A percentile compares a stretch with the other conserved stretches of the same genome.
Conservation (phyloP, 2,797 vertebrate species). For the Falco cherrug region DNA sequence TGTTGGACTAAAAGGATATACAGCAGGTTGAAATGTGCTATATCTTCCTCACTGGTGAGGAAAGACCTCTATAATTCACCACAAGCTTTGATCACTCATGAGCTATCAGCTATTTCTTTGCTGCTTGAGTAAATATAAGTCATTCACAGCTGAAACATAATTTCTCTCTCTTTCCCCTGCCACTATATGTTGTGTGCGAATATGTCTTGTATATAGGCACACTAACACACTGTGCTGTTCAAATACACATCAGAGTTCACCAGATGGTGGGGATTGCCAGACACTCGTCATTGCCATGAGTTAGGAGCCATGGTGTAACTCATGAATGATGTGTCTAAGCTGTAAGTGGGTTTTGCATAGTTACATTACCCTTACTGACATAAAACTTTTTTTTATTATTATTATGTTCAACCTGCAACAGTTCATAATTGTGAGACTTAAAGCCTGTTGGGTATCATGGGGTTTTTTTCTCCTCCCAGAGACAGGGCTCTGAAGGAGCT, state of each 20-base stretch:
- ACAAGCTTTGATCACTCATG: slow-evolving; percentile 30
- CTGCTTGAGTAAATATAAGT: slow-evolving; percentile 60
- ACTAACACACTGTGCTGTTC: slow-evolving; percentile 43
- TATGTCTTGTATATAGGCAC: slow-evolving; percentile 41
- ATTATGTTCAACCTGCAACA: not conserved
- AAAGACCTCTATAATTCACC: slow-evolving; percentile 58
- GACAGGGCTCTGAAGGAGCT: slow-evolving; percentile 4
- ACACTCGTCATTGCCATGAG: slow-evolving; percentile 63
- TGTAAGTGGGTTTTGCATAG: slow-evolving; percentile 31
- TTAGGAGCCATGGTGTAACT: slow-evolving; percentile 58
- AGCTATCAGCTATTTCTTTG: slow-evolving; percentile 56
- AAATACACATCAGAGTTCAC: slow-evolving; percentile 71
- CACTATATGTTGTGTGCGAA: slow-evolving; percentile 46
- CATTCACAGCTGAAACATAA: slow-evolving; percentile 53
- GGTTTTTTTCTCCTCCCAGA: not conserved
- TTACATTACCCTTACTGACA: not conserved
- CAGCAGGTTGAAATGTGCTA: slow-evolving; percentile 55
- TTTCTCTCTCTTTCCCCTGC: slow-evolving; percentile 66
- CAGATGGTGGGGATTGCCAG: slow-evolving; percentile 67
- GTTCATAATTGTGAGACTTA: not conserved
- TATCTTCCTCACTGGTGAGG: slow-evolving; percentile 61
- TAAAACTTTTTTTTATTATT: not conserved
- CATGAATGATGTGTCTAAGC: slow-evolving; percentile 58
- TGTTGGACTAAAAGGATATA: slow-evolving; percentile 66
- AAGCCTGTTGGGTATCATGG: not conserved